phyloP scores from a whole-genome alignment of 2,797 vertebrate species.

The Sylvilagus floridanus region DNA sequence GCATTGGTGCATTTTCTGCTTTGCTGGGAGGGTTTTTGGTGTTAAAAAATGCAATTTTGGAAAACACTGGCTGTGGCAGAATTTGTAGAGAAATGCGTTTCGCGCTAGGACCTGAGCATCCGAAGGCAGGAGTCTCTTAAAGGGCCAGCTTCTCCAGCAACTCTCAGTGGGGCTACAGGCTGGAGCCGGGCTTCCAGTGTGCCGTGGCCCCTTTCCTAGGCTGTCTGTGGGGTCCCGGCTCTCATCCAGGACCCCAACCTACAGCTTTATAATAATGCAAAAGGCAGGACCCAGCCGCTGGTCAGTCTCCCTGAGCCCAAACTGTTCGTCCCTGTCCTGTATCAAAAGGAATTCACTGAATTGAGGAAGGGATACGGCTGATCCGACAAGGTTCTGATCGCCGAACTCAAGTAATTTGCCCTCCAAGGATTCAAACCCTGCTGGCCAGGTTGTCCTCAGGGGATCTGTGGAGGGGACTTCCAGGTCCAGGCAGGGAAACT shows the following conservation, averaged over 20 bases:
- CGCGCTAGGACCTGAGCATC: not conserved
- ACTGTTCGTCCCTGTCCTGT: no score
- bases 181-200: not conserved
- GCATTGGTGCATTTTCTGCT: accelerated
- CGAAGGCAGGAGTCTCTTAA: not conserved
- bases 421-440: no score
- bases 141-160: not conserved
- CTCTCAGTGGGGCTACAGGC: not conserved
- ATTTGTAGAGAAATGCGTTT: conserved; percentile 3
- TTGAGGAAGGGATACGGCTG: no score
- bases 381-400: no score
- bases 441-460: no score
- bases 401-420: no score
- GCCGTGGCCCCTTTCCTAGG: accelerated
- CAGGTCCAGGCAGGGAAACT: no score
- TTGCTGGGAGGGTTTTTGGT: not conserved
- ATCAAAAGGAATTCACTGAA: no score
- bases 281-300: no score
- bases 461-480: no score
- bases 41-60: conserved; percentile 25
- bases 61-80: not conserved
- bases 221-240: accelerated
- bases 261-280: no score
- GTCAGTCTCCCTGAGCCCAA: no score
- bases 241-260: not conserved